Base-by-base conservation (phyloP, 2,797 vertebrate genomes). In the Sebastes reedi region DNA sequence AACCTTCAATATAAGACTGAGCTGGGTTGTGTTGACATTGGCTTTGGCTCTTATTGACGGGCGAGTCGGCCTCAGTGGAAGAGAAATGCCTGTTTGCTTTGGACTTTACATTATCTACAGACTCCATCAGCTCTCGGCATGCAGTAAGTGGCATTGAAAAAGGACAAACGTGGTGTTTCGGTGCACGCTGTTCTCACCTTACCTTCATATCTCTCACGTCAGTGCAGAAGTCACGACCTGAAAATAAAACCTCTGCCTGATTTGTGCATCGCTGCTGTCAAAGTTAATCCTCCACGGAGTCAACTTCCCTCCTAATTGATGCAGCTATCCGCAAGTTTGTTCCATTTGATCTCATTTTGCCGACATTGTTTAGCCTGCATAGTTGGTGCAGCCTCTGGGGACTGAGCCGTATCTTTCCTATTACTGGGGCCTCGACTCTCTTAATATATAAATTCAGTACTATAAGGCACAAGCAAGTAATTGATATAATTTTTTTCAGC, bases 21-120 rank as follows among this genome's bases (percentile, higher is more conserved):
- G 72, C 73, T 36, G 36, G 12, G 30, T 34, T 66, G 27, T 91
- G 89, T 88, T 92, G 88, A 91, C 79, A 3, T 62, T 88, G 80
- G 85, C 79, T 52, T 74, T n/a, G 27, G 60, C 39, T 73, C 46
- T 69, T 34, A 60, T 16, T 67, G 20, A 56, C 55, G 5, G 54
- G 22, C 61, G 59, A 81, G 58, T 73, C 65, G 12, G 46, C 46
- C 50, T 30, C 50, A 50, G 42, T 24, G 55, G 36, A 62, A 75
- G 66, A 62, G 20, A 74, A 25, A 1, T 64, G 65, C 64, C 72
- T 80, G 88, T 90, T 90, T 85, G 70, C 59, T 85, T 85, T 87
- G 69, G 83, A 54, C 32, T 76, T 77, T 77, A 18, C 42, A 36
- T 62, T 66, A 88, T 82, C 80, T 69, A 30, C 54, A 3, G 12